phyloP scores from a whole-genome alignment of 2,113 vertebrate species.

The Atherinomorus stipes region DNA sequence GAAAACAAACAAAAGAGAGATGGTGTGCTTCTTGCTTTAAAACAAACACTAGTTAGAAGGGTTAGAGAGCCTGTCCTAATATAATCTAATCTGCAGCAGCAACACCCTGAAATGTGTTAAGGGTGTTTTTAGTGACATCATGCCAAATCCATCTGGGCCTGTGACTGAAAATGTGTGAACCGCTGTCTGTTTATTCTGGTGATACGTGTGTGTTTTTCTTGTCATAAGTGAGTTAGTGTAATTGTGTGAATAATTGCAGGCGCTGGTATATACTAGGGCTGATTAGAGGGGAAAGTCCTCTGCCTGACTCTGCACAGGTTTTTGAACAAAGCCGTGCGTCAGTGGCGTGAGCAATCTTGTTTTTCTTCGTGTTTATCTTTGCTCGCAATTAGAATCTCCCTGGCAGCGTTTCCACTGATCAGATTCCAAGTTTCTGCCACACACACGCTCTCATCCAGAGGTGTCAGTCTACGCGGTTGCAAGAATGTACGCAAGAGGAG shows the following conservation, averaged over 20 bases:
- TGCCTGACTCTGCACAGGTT: slow-evolving; percentile 43
- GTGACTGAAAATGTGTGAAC: slow-evolving; percentile 62
- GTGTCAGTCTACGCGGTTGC: slow-evolving; percentile 55
- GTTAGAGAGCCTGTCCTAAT: slow-evolving; percentile 47
- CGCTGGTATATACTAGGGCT: slow-evolving; percentile 63
- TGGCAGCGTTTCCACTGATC: slow-evolving; percentile 63
- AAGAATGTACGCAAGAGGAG: slow-evolving; percentile 16
- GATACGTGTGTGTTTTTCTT: slow-evolving; percentile 79
- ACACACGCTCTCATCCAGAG: slow-evolving; percentile 51
- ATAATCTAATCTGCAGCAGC: slow-evolving; percentile 66
- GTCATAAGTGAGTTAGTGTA: slow-evolving; percentile 81
- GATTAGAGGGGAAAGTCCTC: slow-evolving; percentile 78
- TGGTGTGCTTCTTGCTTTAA: slow-evolving; percentile 39
- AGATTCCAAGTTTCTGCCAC: slow-evolving; percentile 62
- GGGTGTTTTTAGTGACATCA: slow-evolving; percentile 68
- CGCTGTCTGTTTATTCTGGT: slow-evolving; percentile 70
- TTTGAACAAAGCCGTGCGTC: slow-evolving; percentile 53
- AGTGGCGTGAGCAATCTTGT: slow-evolving; percentile 74
- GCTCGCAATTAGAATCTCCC: slow-evolving; percentile 77
- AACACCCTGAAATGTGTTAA: slow-evolving; percentile 55
- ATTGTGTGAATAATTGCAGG: slow-evolving; percentile 81
- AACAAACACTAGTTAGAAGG: slow-evolving; percentile 36
- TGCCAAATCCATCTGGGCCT: slow-evolving; percentile 67
- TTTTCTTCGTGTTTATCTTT: slow-evolving; percentile 76
- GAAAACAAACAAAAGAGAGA: background rate